Evolutionary conservation across 2,888 invertebrate genomes (phyloP).

Genomic region (Villa cingulata): DNA sequence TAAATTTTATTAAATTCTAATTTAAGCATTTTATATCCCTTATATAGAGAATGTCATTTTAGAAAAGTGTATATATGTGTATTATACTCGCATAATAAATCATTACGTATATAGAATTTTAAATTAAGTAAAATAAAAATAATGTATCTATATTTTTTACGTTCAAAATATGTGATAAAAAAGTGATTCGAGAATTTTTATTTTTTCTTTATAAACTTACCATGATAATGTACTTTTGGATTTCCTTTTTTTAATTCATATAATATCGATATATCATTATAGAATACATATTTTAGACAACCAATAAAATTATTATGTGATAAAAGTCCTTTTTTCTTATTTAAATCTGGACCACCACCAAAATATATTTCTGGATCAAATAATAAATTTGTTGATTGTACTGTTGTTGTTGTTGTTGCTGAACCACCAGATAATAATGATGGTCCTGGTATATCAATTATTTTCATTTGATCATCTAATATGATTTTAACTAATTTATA

Average conservation of each 20-base stretch:
- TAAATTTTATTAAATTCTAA: no score
- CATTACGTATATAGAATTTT: no score
- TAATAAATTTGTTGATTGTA: slow-evolving; percentile 50
- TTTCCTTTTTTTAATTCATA: slow-evolving; percentile 75
- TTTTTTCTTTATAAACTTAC: slow-evolving; percentile 25
- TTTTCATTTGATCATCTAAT: slow-evolving; percentile 57
- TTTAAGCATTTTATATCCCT: no score
- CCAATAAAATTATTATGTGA: slow-evolving; percentile 80
- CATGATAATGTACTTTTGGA: slow-evolving; percentile 71
- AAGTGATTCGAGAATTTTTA: not conserved
- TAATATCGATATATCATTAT: slow-evolving; percentile 82
- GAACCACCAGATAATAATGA: not conserved
- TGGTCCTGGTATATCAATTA: slow-evolving; percentile 56
- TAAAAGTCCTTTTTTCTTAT: slow-evolving; percentile 67
- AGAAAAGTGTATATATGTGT: no score
- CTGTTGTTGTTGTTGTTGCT: slow-evolving; percentile 30
- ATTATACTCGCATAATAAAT: no score
- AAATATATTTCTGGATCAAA: slow-evolving; percentile 92
- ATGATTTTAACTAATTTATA: slow-evolving; percentile 58
- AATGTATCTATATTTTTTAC: no score
- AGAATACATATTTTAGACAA: slow-evolving; percentile 81
- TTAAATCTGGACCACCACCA: slow-evolving; percentile 72
- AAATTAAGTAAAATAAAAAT: no score
- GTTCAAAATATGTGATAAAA: no score
- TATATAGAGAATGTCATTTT: no score